Evolutionary conservation across 2,797 vertebrate species (phyloP).

Genomic region (Tenualosa thibaudeaui): DNA sequence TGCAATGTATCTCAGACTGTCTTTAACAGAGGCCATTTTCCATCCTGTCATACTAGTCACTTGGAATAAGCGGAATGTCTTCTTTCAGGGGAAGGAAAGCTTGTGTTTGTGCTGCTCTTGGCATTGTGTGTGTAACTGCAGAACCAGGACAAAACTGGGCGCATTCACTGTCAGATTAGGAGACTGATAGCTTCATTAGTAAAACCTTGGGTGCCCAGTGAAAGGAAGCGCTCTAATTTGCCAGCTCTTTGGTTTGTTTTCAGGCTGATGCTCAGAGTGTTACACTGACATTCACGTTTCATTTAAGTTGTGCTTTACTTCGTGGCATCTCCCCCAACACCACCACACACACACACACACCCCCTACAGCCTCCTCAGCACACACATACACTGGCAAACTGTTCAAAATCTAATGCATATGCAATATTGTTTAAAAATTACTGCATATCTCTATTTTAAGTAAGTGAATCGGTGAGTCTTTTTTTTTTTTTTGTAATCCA

Average conservation of each 20-base stretch:
- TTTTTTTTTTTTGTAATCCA: background rate
- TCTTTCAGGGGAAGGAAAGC: background rate
- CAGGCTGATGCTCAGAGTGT: background rate
- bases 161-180: constrained; percentile 7
- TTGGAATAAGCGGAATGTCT: background rate
- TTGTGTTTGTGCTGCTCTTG: background rate
- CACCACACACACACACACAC: too few species aligned
- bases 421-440: background rate
- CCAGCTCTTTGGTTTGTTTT: constrained; percentile 10
- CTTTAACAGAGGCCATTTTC: background rate
- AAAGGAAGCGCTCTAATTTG: constrained; percentile 10
- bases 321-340: background rate
- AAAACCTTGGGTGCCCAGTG: background rate
- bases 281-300: background rate
- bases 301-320: background rate
- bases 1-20: background rate
- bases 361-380: background rate
- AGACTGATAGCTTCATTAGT: constrained; percentile 23
- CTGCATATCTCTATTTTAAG: background rate
- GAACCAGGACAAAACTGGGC: background rate
- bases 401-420: background rate
- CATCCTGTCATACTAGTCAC: background rate
- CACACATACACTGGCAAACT: background rate
- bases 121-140: background rate
- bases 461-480: background rate